These are phyloP conservation scores for Colaptes auratus DNA, from an alignment of 2,113 vertebrate species.

Conservation along the genomic window DNA sequence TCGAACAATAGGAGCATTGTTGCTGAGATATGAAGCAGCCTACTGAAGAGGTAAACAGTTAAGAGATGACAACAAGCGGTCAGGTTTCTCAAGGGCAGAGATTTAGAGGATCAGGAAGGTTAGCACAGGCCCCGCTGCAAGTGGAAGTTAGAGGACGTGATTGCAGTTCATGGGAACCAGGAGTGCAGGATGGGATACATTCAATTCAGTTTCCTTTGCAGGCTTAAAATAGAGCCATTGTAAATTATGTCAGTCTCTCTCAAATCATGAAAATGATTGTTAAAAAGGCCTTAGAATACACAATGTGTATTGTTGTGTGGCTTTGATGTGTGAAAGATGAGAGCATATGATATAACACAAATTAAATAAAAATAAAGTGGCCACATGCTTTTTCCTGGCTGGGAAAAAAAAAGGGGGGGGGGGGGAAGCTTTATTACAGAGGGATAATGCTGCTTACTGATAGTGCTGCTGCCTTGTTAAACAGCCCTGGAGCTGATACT, in stretches of 20 bases:
- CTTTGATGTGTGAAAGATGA: constrained; percentile 96
- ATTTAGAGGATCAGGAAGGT: constrained; percentile 84
- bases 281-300: constrained; percentile 84
- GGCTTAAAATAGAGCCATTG: constrained; percentile 99
- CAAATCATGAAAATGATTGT: constrained; percentile 89
- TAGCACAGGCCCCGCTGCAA: constrained; percentile 73
- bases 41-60: constrained; percentile 71
- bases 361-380: constrained; percentile 69
- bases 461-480: constrained; percentile 2
- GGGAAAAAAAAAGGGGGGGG: neutral
- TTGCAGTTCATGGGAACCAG: constrained; percentile 97
- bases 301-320: constrained; percentile 87
- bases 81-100: constrained; percentile 81
- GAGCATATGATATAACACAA: constrained; percentile 77
- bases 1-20: constrained; percentile 62
- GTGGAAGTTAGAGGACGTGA: constrained; percentile 90
- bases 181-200: constrained; percentile 99
- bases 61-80: constrained; percentile 74
- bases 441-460: neutral
- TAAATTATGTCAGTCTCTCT: constrained; percentile 94
- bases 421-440: neutral
- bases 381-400: constrained; percentile 62
- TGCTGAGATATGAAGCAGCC: constrained; percentile 45
- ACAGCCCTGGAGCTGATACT: neutral
- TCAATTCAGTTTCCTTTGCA: constrained; percentile 97